phyloP scores from a whole-genome alignment of 1,140 invertebrate species.

The Hycleus phaleratus region DNA sequence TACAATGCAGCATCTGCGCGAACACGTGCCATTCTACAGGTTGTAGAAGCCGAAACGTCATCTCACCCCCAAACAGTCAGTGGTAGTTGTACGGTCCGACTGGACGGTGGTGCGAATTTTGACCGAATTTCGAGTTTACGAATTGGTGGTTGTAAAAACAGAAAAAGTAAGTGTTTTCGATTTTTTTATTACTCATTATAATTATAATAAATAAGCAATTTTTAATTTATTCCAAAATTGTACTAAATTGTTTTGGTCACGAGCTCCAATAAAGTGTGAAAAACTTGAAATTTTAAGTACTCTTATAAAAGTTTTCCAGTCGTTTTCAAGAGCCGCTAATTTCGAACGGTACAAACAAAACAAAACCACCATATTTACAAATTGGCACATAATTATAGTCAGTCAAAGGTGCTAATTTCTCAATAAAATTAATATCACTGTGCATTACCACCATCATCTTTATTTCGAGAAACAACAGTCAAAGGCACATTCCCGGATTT shows the following conservation, averaged over 20 bases:
- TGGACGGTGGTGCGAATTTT: too few species aligned
- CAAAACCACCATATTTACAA: slow-evolving; percentile 9
- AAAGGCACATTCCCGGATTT: slow-evolving; percentile 63
- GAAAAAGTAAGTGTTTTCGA: too few species aligned
- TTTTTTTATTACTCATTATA: too few species aligned
- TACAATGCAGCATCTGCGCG: slow-evolving; percentile 6
- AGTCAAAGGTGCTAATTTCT: slow-evolving; percentile 1
- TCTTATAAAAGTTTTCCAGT: neutral
- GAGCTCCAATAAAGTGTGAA: too few species aligned
- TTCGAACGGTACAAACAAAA: neutral
- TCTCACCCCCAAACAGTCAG: too few species aligned
- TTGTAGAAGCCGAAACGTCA: slow-evolving; percentile 6
- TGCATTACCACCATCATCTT: slow-evolving; percentile 9
- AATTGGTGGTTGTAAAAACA: too few species aligned
- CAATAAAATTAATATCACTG: slow-evolving; percentile 31
- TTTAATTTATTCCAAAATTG: too few species aligned
- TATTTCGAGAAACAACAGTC: slow-evolving; percentile 16
- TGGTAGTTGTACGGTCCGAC: too few species aligned
- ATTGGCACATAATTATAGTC: slow-evolving; percentile 1
- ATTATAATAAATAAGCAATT: too few species aligned
- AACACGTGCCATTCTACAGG: slow-evolving; percentile 16
- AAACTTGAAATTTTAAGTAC: too few species aligned
- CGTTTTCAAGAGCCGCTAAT: neutral
- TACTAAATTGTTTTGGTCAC: too few species aligned
- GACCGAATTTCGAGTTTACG: too few species aligned